Conservation (phyloP, 1,140 invertebrate genomes). For the Theocolax elegans region DNA sequence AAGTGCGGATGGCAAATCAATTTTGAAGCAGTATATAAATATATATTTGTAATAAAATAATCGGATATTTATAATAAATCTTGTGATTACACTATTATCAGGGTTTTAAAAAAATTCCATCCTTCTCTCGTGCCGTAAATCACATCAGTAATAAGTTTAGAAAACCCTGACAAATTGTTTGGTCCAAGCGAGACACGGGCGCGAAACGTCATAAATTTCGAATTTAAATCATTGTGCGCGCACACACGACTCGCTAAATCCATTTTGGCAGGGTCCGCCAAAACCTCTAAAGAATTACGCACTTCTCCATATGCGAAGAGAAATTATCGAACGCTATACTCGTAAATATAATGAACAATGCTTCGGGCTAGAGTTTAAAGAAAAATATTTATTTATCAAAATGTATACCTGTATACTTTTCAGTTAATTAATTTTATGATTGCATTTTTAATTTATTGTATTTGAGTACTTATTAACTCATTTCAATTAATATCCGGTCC, state of each 20-base stretch:
- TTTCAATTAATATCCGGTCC: no score
- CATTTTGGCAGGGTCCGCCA: conserved; percentile 42
- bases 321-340: conserved; percentile 49
- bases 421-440: no score
- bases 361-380: neutral
- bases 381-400: conserved; percentile 14
- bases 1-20: no score
- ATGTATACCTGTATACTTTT: no score
- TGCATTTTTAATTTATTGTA: no score
- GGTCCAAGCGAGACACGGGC: neutral
- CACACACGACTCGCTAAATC: conserved; percentile 41
- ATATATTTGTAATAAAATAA: no score
- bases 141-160: conserved; percentile 30
- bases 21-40: no score
- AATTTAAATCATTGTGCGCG: conserved; percentile 41
- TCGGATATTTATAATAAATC: no score
- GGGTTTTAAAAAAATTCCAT: neutral
- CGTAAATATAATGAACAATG: conserved; percentile 46
- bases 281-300: conserved; percentile 45
- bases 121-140: conserved; percentile 33
- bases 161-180: conserved; percentile 32
- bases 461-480: no score
- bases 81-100: conserved; percentile 3
- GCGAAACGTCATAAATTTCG: conserved; percentile 32
- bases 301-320: conserved; percentile 29